phyloP scores from a whole-genome alignment of 2,888 invertebrate genomes.

The Noctua janthe region DNA sequence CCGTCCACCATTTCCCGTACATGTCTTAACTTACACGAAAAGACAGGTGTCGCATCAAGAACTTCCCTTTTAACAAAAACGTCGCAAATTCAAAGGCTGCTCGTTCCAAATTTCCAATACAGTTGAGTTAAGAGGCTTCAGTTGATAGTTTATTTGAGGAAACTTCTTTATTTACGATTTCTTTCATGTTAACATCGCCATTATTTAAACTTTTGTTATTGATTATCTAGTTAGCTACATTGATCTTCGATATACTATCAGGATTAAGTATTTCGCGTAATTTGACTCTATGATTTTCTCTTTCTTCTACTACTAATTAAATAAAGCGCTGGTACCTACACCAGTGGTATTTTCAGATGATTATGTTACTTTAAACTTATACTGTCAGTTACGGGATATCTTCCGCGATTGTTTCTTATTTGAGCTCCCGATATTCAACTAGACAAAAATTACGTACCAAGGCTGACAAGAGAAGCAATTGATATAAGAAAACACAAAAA shows the following conservation, averaged over 20 bases:
- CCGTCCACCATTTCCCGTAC: slow-evolving; percentile 7
- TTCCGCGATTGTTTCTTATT: too few relatives aligned
- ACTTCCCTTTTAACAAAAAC: slow-evolving; percentile 48
- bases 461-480: too few relatives aligned
- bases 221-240: slow-evolving; percentile 6
- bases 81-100: slow-evolving; percentile 23
- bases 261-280: neutral
- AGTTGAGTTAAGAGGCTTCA: slow-evolving; percentile 40
- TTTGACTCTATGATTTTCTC: neutral
- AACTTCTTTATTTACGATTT: slow-evolving; percentile 46
- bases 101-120: slow-evolving; percentile 11
- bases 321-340: too few relatives aligned
- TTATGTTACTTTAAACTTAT: too few relatives aligned
- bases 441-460: too few relatives aligned
- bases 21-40: slow-evolving; percentile 17
- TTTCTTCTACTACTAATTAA: neutral
- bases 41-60: slow-evolving; percentile 19
- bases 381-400: too few relatives aligned
- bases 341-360: too few relatives aligned
- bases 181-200: slow-evolving; percentile 16
- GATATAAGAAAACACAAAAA: too few relatives aligned
- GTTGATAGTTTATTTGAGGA: slow-evolving; percentile 41
- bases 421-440: too few relatives aligned
- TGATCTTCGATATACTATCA: neutral
- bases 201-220: slow-evolving; percentile 13